These are phyloP conservation scores for Liasis olivaceus DNA, from an alignment of 2,797 vertebrate species.

Conservation along the genomic window DNA sequence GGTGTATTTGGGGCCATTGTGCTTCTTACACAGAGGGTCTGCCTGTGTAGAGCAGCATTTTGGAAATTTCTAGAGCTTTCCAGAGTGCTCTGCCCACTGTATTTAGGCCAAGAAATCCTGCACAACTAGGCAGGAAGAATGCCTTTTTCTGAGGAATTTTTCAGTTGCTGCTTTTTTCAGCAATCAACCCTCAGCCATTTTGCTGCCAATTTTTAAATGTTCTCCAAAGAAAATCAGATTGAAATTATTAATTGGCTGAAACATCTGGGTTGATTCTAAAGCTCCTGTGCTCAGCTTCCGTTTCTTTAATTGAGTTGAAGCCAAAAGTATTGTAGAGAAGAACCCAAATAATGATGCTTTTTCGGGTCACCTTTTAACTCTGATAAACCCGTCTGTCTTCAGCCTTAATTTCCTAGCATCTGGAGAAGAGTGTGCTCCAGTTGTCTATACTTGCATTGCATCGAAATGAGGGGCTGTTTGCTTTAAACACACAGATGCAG, in stretches of 20 bases:
- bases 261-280: not conserved
- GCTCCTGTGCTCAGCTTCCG: not conserved
- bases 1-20: not conserved
- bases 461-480: not conserved
- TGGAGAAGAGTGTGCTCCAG: not conserved
- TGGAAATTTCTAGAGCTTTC: not conserved
- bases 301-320: not conserved
- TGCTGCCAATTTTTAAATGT: not conserved
- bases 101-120: not conserved
- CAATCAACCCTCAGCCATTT: not conserved
- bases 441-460: not conserved
- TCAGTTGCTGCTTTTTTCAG: not conserved
- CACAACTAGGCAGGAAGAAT: not conserved
- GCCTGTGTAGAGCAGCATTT: not conserved
- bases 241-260: not conserved
- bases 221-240: not conserved
- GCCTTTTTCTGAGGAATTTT: not conserved
- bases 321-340: not conserved
- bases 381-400: not conserved
- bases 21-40: not conserved
- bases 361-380: not conserved
- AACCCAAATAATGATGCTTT: not conserved
- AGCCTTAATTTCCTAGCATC: not conserved
- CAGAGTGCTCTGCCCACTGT: not conserved
- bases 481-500: not conserved